Percentiles rank a stretch among this genome's conserved stretches.
These are phyloP conservation scores for Centrocercus urophasianus DNA, from an alignment of 2,113 vertebrate genomes.

Conservation along the genomic window DNA sequence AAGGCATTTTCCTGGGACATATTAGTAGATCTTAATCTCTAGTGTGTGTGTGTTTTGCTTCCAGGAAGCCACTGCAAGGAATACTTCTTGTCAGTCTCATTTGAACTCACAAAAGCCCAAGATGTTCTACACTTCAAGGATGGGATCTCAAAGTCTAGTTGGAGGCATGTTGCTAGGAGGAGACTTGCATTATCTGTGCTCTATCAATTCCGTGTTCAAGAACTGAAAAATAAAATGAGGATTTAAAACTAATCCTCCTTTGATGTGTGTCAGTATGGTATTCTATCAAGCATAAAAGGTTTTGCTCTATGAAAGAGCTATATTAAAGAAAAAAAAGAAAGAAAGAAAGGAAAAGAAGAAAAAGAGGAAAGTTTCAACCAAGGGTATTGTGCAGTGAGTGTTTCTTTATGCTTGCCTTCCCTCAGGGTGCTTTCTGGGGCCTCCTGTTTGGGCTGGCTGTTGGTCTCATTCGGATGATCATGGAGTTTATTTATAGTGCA, in stretches of 20 bases:
- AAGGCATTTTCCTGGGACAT: background rate
- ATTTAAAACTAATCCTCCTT: background rate
- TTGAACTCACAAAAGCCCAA: background rate
- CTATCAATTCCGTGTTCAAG: background rate
- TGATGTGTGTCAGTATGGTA: background rate
- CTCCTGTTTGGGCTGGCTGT: constrained; percentile 86
- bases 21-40: background rate
- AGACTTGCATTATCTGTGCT: background rate
- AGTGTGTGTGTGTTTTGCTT: background rate
- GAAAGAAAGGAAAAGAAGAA: no score
- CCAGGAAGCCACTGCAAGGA: background rate
- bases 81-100: background rate
- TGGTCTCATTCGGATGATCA: constrained; percentile 85
- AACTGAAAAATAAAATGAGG: background rate
- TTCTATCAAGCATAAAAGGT: background rate
- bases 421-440: constrained; percentile 96
- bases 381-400: background rate
- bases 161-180: background rate
- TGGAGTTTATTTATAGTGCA: constrained; percentile 84
- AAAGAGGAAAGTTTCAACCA: background rate
- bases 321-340: background rate
- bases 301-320: background rate
- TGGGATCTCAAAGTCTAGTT: background rate
- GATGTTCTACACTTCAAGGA: background rate
- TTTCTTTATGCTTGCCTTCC: background rate